Percentiles rank a stretch among this genome's conserved stretches.
Conservation (phyloP, 1,140 invertebrate genomes). For the Protaetia brevitarsis region DNA sequence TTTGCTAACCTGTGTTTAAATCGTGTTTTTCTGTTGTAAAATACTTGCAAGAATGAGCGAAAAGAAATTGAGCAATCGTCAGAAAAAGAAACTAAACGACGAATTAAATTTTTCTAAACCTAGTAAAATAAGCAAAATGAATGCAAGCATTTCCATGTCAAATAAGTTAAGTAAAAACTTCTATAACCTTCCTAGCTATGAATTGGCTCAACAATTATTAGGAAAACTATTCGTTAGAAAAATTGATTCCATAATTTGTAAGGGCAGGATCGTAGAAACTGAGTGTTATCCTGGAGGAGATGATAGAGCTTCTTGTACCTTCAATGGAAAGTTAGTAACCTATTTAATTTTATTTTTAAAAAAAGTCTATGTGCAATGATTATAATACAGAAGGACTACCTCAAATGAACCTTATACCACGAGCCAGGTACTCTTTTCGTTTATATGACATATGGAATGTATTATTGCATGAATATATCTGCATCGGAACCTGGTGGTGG, state of each 20-base stretch:
- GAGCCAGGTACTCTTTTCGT: constrained; percentile 73
- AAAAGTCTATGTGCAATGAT: background rate
- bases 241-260: constrained; percentile 55
- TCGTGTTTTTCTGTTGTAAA: no score
- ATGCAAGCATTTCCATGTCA: no score
- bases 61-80: no score
- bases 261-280: constrained; percentile 73
- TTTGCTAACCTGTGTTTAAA: no score
- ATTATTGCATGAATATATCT: constrained; percentile 79
- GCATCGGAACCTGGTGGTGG: constrained; percentile 65
- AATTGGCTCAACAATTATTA: constrained; percentile 61
- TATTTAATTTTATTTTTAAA: background rate
- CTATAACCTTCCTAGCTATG: constrained; percentile 39
- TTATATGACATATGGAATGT: constrained; percentile 80
- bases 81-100: no score
- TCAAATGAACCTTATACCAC: constrained; percentile 76
- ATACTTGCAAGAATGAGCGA: no score
- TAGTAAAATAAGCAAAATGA: no score
- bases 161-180: no score
- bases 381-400: constrained; percentile 55
- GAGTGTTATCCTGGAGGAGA: constrained; percentile 70
- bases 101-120: no score
- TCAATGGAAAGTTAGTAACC: constrained; percentile 41
- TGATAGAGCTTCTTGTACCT: constrained; percentile 73
- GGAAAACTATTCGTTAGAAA: constrained; percentile 63